Conservation (phyloP, 2,888 invertebrate species). For the Drosophila anceps region DNA sequence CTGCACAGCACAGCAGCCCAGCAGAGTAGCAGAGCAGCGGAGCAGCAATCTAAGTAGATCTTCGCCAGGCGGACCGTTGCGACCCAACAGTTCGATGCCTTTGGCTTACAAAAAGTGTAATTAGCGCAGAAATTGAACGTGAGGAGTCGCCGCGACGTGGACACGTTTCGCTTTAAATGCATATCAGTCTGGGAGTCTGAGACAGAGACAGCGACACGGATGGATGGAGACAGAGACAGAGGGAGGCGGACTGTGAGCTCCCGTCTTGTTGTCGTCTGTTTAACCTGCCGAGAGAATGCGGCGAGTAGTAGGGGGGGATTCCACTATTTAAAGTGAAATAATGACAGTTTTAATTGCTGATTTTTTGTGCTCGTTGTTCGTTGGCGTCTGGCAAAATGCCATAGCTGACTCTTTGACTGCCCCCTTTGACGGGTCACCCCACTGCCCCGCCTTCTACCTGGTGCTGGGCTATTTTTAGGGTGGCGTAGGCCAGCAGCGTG, state of each 20-base stretch:
- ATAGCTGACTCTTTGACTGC: constrained; percentile 43
- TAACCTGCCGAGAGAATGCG: constrained; percentile 2
- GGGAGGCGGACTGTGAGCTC: constrained; percentile 1
- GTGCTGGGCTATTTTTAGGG: constrained; percentile 58
- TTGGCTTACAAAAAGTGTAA: constrained; percentile 83
- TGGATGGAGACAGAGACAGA: constrained; percentile 5
- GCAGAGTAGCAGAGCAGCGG: constrained; percentile 15
- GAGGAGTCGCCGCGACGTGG: constrained; percentile 63
- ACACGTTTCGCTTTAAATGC: constrained; percentile 81
- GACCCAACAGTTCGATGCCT: constrained; percentile 47
- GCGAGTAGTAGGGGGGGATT: constrained; percentile 17
- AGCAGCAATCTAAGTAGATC: constrained; percentile 72
- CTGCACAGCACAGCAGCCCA: constrained; percentile 26
- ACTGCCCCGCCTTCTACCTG: not conserved
- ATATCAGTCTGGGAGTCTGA: constrained; percentile 66
- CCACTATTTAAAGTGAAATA: constrained; percentile 75
- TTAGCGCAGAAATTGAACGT: constrained; percentile 82
- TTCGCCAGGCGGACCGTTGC: constrained; percentile 36
- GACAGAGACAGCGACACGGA: constrained; percentile 21
- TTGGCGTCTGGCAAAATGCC: constrained; percentile 73
- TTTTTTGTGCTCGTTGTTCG: constrained; percentile 60
- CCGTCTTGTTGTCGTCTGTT: constrained; percentile 30
- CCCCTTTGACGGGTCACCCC: not conserved
- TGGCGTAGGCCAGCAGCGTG: constrained; percentile 38
- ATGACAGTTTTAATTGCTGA: constrained; percentile 80